Evolutionary conservation across 2,797 vertebrate species (phyloP).

Genomic region (Chaenodraco wilsoni): DNA sequence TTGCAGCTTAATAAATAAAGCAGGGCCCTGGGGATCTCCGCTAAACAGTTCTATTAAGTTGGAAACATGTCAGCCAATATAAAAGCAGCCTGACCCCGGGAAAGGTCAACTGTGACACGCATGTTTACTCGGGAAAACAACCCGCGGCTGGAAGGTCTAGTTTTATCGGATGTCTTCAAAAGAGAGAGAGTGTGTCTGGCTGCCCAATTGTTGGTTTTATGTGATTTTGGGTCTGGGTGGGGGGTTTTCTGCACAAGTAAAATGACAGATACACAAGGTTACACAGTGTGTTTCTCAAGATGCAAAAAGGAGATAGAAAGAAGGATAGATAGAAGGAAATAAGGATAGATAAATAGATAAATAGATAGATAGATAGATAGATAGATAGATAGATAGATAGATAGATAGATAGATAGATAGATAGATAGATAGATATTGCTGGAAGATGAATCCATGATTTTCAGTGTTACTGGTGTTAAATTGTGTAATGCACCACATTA

Average conservation of each 20-base stretch:
- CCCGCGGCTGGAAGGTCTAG: constrained; percentile 82
- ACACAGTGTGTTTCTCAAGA: constrained; percentile 8
- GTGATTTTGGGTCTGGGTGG: constrained; percentile 72
- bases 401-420: too few species aligned
- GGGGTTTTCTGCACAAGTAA: constrained; percentile 50
- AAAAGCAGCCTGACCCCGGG: constrained; percentile 86
- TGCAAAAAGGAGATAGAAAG: constrained; percentile 14
- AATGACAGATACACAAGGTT: constrained; percentile 39
- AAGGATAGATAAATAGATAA: constrained; percentile 31
- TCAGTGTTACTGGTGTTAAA: too few species aligned
- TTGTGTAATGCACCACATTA: too few species aligned
- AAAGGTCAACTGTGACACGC: constrained; percentile 90
- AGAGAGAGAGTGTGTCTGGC: constrained; percentile 55
- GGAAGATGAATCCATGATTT: too few species aligned
- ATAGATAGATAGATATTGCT: neutral
- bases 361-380: neutral
- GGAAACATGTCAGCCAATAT: constrained; percentile 91
- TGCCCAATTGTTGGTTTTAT: constrained; percentile 71
- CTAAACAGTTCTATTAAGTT: constrained; percentile 91
- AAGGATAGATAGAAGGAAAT: constrained; percentile 18
- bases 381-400: too few species aligned
- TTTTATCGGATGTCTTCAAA: constrained; percentile 84
- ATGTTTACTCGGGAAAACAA: constrained; percentile 89
- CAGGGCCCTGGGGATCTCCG: constrained; percentile 82
- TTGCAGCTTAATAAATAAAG: constrained; percentile 88